Evolutionary conservation across 35 echinoderm and acorn worm species (phyloP).

Genomic region (Chiridota heheva): DNA sequence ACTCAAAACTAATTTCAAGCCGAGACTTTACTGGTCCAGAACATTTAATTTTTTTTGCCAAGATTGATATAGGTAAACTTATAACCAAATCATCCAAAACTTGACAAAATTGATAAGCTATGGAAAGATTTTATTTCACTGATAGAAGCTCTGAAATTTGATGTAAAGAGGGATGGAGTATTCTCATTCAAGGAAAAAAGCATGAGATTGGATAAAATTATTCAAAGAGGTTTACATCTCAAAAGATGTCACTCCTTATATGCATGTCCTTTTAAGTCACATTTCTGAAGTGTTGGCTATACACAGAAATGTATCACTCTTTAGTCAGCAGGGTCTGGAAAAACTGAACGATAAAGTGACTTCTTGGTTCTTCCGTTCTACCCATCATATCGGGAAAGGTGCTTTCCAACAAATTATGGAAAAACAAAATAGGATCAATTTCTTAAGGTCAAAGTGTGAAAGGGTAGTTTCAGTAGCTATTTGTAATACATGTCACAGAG

Average conservation of each 20-base stretch:
- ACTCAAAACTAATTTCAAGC: background rate
- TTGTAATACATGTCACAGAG: too few relatives aligned
- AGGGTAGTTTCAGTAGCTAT: too few relatives aligned
- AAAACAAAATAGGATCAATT: too few relatives aligned
- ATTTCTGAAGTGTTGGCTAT: too few relatives aligned
- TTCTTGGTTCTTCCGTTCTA: too few relatives aligned
- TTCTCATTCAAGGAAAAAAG: background rate
- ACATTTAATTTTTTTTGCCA: background rate
- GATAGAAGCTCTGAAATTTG: background rate
- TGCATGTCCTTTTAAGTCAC: too few relatives aligned
- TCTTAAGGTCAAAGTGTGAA: too few relatives aligned
- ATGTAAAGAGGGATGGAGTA: background rate
- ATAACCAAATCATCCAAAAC: constrained; percentile 2
- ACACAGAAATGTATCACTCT: too few relatives aligned
- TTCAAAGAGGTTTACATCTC: background rate
- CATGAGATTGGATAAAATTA: background rate
- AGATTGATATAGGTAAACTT: background rate
- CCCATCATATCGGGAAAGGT: too few relatives aligned
- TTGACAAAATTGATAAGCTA: constrained; percentile 14
- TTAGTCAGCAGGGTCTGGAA: too few relatives aligned
- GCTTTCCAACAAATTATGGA: too few relatives aligned
- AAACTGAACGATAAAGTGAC: too few relatives aligned
- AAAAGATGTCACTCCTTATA: constrained; percentile 23
- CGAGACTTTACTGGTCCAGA: constrained; percentile 20
- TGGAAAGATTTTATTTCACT: constrained; percentile 3